phyloP scores from a whole-genome alignment of 2,888 invertebrate genomes.

The Nemotelus pantherinus region DNA sequence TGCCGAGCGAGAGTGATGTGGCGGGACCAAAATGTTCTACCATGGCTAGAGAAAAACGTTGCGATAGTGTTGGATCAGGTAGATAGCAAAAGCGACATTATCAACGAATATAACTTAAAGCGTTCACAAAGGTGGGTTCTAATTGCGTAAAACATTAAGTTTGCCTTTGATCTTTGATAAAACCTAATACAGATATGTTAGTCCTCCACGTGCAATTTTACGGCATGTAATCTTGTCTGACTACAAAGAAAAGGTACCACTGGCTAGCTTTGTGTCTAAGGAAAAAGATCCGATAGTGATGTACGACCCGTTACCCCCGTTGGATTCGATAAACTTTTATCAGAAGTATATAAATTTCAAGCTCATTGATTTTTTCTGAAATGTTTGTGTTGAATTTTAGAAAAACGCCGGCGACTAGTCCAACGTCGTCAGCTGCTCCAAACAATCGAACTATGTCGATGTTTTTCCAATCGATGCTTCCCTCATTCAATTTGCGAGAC shows the following conservation, averaged over 20 bases:
- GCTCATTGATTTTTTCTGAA: background rate
- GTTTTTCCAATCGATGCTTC: slow-evolving; percentile 78
- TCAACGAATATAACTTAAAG: slow-evolving; percentile 72
- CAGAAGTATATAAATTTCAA: slow-evolving; percentile 63
- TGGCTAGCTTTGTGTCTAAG: slow-evolving; percentile 62
- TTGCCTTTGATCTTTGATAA: background rate
- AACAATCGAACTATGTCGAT: slow-evolving; percentile 65
- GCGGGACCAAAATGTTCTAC: slow-evolving; percentile 78
- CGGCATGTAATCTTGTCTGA: slow-evolving; percentile 65
- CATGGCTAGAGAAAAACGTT: slow-evolving; percentile 81
- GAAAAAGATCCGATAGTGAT: slow-evolving; percentile 69
- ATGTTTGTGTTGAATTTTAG: background rate
- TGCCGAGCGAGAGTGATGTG: slow-evolving; percentile 79
- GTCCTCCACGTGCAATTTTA: slow-evolving; percentile 62
- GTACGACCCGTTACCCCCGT: slow-evolving; percentile 83
- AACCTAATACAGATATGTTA: slow-evolving; percentile 54
- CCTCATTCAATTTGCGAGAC: slow-evolving; percentile 69
- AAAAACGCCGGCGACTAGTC: slow-evolving; percentile 52
- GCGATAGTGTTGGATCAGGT: slow-evolving; percentile 72
- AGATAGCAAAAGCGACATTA: slow-evolving; percentile 70
- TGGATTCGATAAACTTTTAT: slow-evolving; percentile 78
- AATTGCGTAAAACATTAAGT: background rate
- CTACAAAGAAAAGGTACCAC: slow-evolving; percentile 65
- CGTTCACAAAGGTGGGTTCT: slow-evolving; percentile 69
- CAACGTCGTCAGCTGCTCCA: slow-evolving; percentile 51